These are phyloP conservation scores for Brachypterus glaber DNA, from an alignment of 2,888 invertebrate species.

Conservation along the genomic window DNA sequence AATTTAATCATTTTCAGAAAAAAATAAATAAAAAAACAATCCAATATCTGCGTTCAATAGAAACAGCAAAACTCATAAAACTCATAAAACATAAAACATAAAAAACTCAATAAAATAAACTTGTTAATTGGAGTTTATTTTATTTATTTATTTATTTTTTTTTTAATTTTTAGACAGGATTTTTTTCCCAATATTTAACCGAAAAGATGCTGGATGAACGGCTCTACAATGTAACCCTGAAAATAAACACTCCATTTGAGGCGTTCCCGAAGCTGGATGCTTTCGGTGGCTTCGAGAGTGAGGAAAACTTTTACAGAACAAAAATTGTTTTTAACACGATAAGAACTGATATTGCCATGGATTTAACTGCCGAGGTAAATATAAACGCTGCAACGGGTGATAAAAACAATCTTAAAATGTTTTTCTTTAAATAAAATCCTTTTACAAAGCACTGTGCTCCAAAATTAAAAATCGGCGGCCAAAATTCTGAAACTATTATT, in stretches of 20 bases:
- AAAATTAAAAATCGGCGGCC: no score
- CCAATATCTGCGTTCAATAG: no score
- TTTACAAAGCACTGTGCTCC: no score
- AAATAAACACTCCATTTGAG: constrained; percentile 47
- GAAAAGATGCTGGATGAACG: constrained; percentile 27
- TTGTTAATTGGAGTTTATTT: no score
- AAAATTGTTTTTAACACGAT: constrained; percentile 39
- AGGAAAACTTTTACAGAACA: constrained; percentile 46
- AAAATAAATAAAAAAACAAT: no score
- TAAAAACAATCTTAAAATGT: no score
- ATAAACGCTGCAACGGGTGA: no score
- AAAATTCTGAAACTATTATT: no score
- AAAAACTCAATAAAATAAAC: no score
- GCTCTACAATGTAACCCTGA: constrained; percentile 42
- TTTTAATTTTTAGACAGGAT: constrained; percentile 38
- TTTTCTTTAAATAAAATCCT: no score
- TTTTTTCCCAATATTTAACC: constrained; percentile 45
- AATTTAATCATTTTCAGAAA: constrained; percentile 3
- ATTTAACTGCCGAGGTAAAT: constrained; percentile 47
- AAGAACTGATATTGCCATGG: constrained; percentile 43
- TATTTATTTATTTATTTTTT: constrained; percentile 2
- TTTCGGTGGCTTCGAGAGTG: constrained; percentile 38
- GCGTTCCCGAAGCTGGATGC: constrained; percentile 43
- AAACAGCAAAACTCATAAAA: no score
- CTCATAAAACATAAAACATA: no score